These are phyloP conservation scores for Megaptera novaeangliae DNA, from an alignment of 2,113 vertebrate species.

Conservation along the genomic window DNA sequence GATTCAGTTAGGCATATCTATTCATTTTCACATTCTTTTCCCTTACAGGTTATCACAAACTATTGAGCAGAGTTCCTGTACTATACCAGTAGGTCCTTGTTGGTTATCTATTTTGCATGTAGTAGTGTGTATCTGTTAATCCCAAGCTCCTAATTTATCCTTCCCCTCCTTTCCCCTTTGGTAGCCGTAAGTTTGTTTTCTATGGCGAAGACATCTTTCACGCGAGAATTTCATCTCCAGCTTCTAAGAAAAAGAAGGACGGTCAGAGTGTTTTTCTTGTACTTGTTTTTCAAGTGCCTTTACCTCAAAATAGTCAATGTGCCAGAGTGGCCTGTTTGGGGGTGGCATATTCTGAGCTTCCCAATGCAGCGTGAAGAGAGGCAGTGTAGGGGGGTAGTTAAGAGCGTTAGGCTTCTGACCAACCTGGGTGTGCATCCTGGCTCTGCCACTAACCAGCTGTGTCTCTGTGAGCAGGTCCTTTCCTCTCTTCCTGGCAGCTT, in stretches of 20 bases:
- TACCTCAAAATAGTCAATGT: background rate
- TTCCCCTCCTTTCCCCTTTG: background rate
- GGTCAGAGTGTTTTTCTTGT: background rate
- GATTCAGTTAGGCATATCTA: background rate
- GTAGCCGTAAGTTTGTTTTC: background rate
- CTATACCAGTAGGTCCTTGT: background rate
- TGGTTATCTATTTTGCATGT: background rate
- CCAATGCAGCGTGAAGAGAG: background rate
- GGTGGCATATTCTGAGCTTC: background rate
- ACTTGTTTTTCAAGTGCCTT: background rate
- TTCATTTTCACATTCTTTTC: background rate
- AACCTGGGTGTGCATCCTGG: background rate
- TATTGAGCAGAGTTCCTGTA: background rate
- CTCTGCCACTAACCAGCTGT: background rate
- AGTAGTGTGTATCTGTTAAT: background rate
- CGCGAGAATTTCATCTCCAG: background rate
- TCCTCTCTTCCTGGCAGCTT: background rate
- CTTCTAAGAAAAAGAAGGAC: background rate
- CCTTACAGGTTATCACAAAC: background rate
- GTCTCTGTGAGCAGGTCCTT: background rate
- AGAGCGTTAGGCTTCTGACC: background rate
- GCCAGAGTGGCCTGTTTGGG: background rate
- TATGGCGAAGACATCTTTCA: background rate
- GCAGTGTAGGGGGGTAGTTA: accelerated
- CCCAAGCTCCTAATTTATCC: background rate